Evolutionary conservation across 1,140 invertebrate genomes (phyloP), one percentile per base, ranked within the genome.

Genomic region (Drosophila tropicalis): DNA sequence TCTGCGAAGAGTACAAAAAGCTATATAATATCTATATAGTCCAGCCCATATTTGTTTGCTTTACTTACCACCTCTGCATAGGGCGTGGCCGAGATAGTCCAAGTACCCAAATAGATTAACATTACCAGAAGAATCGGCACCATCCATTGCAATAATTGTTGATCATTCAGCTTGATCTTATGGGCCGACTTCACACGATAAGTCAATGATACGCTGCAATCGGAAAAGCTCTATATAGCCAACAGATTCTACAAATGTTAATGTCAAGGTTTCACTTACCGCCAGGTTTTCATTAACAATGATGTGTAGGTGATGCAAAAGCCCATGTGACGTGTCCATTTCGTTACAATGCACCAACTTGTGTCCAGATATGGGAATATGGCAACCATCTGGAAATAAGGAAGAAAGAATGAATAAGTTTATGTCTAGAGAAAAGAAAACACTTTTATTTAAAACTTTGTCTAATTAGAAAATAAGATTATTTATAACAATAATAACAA

Each of bases 171-270:
- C 84, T 98, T 98, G 15, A 98, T 95, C 92, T 98, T 98, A 79
- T 98, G 97, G 0, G 97, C 96, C 25, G 97, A 97, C 91, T 98
- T 98, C 0, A 98, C 97, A n/a, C 97, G 95, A 92, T 98, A 98
- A 13, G 98, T 98, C 51, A 98, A 93, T 0, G 97, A 98, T 32
- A 98, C 97, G 80, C 97, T 97, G 92, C 0, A 39, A 15, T 17
- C 1, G 9, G 40, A 29, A 29, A 6, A 29, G 0, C 55, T 40
- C 6, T 34, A 15, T 5, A 9, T 12, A 15, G 13, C 1, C 15
- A 15, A 7, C 13, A 12, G 15, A 44, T 39, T 39, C 0, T 5
- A 3, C 15, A 4, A 12, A 44, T 44, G 40, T 4, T 36, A 12
- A 10, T 17, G 13, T 25, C 29, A 5, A 6, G 7, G 17, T 1